Conservation (phyloP, 30 jellyfish, hydroid and myxozoan species). For the Clytia hemisphaerica region DNA sequence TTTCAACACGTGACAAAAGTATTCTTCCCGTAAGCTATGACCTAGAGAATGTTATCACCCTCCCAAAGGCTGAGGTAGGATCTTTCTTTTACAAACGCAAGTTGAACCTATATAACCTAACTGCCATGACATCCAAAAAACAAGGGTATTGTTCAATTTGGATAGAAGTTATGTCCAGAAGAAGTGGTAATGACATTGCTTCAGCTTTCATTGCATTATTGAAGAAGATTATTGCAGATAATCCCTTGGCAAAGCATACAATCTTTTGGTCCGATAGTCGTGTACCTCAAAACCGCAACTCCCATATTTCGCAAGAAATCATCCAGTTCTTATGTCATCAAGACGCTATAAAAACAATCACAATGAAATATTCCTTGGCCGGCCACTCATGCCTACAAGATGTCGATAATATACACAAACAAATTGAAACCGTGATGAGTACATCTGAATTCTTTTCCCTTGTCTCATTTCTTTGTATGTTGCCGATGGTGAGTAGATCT, state of each 20-base stretch:
- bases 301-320: no score
- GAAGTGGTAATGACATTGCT: conserved; percentile 5
- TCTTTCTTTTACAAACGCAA: conserved; percentile 1
- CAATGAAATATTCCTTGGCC: no score
- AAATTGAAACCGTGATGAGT: no score
- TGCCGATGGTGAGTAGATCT: no score
- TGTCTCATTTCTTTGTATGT: no score
- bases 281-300: no score
- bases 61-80: conserved; percentile 5
- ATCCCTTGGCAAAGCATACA: background rate
- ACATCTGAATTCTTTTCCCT: no score
- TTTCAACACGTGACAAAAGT: background rate
- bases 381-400: no score
- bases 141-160: no score
- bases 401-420: no score
- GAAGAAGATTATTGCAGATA: background rate
- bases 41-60: conserved; percentile 3
- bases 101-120: background rate
- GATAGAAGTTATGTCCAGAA: background rate
- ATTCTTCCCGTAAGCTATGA: background rate
- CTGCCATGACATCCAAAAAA: conserved; percentile 1
- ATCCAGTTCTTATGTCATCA: no score
- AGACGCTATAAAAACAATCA: no score
- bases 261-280: conserved; percentile 1
- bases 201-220: background rate